Evolutionary conservation across 2,888 invertebrate species (phyloP), one percentile per base, ranked within the genome.

Genomic region (Acanthoscelides obtectus): DNA sequence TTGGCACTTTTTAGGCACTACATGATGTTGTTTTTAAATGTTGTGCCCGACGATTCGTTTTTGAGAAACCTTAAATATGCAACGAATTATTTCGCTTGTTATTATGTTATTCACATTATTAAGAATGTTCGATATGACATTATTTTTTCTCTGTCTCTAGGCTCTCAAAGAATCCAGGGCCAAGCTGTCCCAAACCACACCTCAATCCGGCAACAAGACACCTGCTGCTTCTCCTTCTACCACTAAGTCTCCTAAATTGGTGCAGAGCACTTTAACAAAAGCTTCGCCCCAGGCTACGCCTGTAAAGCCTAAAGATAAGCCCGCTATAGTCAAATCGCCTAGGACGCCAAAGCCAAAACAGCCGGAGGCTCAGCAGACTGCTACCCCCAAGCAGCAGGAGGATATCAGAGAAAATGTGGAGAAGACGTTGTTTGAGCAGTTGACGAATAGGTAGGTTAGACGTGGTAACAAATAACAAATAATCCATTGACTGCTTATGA

Each of bases 351-450:
- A 69, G 22, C 71, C 27, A 22, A 73, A 72, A 66, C 71, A 76
- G 68, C 76, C 75, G 20, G 75, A 75, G 19, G 66, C 69, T 17
- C 69, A 72, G 12, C 45, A 67, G 8, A 71, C 74, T 63, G 72
- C 76, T 2, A 69, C 76, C n/a, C 75, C 75, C 5, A 78, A 77
- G 68, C 73, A 75, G 12, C 76, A 76, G 65, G 76, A 76, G 27
- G 73, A 73, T 45, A 73, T 74, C 45, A 73, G 97, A 70, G 88
- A 93, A 1, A 97, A 93, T 83, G 95, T 97, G 22, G 89, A 93
- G 68, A 95, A 94, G 81, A 93, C 94, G 0, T 86, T 98, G 64
- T 86, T 88, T 20, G 91, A 91, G 70, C 88, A 89, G 74, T 80
- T 92, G 21, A 84, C 86, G 8, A 86, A 86, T 67, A 45, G 45